Conservation (phyloP, 2,888 invertebrate species). For the Habroteleia sp. region DNA sequence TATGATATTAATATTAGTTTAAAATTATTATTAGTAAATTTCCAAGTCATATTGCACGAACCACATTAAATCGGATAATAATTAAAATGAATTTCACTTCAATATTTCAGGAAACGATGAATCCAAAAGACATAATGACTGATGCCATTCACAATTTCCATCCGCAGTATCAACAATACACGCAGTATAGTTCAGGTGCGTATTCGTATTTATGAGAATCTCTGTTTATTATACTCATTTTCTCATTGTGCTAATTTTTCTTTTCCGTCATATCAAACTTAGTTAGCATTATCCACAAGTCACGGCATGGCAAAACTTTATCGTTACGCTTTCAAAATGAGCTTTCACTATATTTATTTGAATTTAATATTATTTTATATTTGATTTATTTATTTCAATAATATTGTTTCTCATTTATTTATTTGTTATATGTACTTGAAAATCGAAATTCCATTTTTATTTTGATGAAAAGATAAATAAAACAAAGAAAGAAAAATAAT, state of each 20-base stretch:
- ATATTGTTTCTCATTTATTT: not conserved
- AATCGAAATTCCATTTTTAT: too few species aligned
- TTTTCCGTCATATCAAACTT: conserved; percentile 5
- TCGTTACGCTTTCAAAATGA: conserved; percentile 47
- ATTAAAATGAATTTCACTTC: too few species aligned
- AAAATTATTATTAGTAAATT: too few species aligned
- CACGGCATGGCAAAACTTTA: conserved; percentile 38
- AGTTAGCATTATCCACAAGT: conserved; percentile 12
- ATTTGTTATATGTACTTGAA: too few species aligned
- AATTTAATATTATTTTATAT: conserved; percentile 1
- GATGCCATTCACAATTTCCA: conserved; percentile 99
- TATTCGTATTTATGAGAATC: conserved; percentile 64
- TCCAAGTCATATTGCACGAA: too few species aligned
- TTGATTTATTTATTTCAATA: not conserved
- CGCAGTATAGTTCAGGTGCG: conserved; percentile 97
- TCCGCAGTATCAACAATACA: conserved; percentile 99
- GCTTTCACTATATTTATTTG: conserved; percentile 33
- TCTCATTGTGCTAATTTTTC: conserved; percentile 13
- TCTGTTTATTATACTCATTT: conserved; percentile 1
- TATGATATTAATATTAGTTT: too few species aligned
- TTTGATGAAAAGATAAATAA: too few species aligned
- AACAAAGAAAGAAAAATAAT: conserved; percentile 10
- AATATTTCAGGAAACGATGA: conserved; percentile 92
- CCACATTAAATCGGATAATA: too few species aligned
- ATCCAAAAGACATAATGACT: conserved; percentile 99